phyloP scores from a whole-genome alignment of 2,888 invertebrate species.

The Caenorhabditis angaria region DNA sequence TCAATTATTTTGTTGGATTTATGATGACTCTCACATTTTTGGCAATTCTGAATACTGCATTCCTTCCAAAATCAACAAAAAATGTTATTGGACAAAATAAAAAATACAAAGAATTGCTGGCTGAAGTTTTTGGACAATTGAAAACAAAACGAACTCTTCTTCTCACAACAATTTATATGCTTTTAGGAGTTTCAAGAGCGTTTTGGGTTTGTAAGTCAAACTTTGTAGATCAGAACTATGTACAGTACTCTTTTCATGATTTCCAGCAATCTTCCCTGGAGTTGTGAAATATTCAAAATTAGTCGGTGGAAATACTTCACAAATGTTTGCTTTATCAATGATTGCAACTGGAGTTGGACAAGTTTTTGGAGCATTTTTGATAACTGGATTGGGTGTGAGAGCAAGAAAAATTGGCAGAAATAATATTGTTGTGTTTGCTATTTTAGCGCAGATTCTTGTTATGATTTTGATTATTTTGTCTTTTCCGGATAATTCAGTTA shows the following conservation, averaged over 20 bases:
- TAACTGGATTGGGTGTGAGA: background rate
- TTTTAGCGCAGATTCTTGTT: background rate
- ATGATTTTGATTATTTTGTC: background rate
- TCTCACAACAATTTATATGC: background rate
- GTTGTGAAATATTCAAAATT: background rate
- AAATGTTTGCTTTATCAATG: background rate
- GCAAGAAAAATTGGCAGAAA: background rate
- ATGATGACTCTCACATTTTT: background rate
- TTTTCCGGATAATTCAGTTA: background rate
- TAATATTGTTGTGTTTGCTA: background rate
- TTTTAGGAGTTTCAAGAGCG: background rate
- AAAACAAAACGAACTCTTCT: background rate
- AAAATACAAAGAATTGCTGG: background rate
- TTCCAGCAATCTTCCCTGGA: background rate
- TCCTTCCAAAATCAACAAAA: background rate
- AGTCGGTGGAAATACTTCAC: background rate
- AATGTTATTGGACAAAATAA: background rate
- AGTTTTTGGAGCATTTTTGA: background rate
- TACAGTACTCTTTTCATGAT: too few relatives aligned
- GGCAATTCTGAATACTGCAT: background rate
- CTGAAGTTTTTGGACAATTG: background rate
- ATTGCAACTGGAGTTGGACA: background rate
- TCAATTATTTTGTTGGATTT: background rate
- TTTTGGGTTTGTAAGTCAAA: background rate
- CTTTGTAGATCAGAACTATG: background rate